Base-by-base conservation (phyloP, 2,113 vertebrate genomes). In the Empidonax traillii region DNA sequence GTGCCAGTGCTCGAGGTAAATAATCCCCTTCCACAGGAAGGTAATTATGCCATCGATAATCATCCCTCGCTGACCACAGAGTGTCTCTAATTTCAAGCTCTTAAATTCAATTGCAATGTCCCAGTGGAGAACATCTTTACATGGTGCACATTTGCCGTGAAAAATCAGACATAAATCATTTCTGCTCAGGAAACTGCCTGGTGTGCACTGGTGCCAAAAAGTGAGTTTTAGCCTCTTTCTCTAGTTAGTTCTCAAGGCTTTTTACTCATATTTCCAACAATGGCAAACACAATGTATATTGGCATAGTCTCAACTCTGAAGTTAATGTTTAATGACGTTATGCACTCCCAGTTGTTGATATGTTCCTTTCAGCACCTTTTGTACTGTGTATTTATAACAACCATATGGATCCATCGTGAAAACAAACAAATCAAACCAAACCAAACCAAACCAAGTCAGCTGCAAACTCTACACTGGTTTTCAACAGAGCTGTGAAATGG, bases 71-170 rank as follows among this genome's bases (percentile, higher is more conserved):
- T 58, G 76, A 52, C 51, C 37, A 11, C 55, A 66, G 39, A 13
- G 31, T 9, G 47, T 23, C 79, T 84, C 73, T 73, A 9, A 44
- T 71, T 66, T 87, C 59, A 77, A 55, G 62, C 23, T 39, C 15
- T 51, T 51, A 12, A 63, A 43, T 12, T 59, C 56, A 12, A 0
- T 0, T 41, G 8, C 33, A 58, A 30, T 14, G 18, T 66, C 55
- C 41, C 56, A 62, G 46, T 10, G 41, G 17, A 86, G 37, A 66
- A 49, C 22, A 74, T 7, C 16, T 23, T 1, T 1, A 10, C 1
- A 11, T 1, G 14, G 9, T 3, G 28, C 3, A 16, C 4, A 33
- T 20, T 41, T 16, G 1, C 62, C 55, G 30, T 28, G 37, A n/a
- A 92, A 47, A 66, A 74, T 46, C 47, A 75, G 85, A 74, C 18